A percentile compares a stretch with the other conserved stretches of the same genome.
Conservation (phyloP, 2,113 vertebrate species). For the Mustela nigripes region DNA sequence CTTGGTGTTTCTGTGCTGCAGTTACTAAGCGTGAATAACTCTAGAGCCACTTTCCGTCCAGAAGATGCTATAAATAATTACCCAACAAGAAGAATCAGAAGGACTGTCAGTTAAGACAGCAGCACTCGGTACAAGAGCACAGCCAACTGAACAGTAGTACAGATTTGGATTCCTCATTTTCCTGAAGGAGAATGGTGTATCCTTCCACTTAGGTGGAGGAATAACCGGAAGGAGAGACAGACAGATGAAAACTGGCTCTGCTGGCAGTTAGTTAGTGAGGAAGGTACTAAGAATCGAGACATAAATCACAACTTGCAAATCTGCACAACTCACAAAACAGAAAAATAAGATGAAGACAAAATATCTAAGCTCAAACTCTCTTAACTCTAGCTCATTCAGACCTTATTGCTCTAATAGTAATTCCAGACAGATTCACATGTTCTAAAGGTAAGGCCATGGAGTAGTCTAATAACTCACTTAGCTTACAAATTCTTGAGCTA, state of each 20-base stretch:
- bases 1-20: not conserved
- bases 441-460: not conserved
- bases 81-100: not conserved
- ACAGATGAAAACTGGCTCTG: not conserved
- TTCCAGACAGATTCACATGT: not conserved
- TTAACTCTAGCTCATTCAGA: not conserved
- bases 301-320: slow-evolving; percentile 17
- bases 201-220: not conserved
- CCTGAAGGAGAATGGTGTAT: not conserved
- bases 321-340: not conserved
- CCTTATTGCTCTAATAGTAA: not conserved
- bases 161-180: not conserved
- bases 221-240: not conserved
- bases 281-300: not conserved
- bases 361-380: not conserved
- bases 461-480: not conserved
- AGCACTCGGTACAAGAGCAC: not conserved
- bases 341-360: not conserved
- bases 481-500: not conserved
- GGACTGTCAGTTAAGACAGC: not conserved
- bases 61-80: slow-evolving; percentile 1
- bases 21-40: not conserved
- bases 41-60: not conserved
- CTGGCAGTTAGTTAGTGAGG: not conserved
- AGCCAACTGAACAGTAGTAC: not conserved